These are phyloP conservation scores for Dyspetes luteomarginatus DNA, from an alignment of 2,888 invertebrate genomes.

Conservation along the genomic window DNA sequence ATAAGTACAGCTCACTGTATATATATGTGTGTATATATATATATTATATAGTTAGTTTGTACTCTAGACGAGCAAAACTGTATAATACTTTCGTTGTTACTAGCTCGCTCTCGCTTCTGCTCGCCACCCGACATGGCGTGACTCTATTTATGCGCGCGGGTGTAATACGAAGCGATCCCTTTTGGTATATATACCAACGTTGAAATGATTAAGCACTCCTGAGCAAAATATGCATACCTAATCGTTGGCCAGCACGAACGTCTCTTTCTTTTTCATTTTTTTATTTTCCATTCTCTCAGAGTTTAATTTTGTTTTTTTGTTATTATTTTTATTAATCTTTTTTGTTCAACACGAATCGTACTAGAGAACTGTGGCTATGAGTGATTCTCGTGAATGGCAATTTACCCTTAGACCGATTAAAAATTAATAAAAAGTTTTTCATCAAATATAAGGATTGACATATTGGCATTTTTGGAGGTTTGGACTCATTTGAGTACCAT, in stretches of 20 bases:
- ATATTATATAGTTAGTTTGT: constrained; percentile 6
- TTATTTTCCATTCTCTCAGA: constrained; percentile 26
- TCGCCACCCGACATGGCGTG: constrained; percentile 58
- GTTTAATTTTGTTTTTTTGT: constrained; percentile 5
- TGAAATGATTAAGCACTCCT: constrained; percentile 69
- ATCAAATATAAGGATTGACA: no score
- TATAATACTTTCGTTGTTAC: background rate
- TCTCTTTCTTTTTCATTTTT: constrained; percentile 27
- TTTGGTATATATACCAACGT: constrained; percentile 62
- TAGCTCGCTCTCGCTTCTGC: constrained; percentile 27
- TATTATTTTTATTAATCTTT: constrained; percentile 2
- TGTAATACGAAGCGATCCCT: constrained; percentile 67
- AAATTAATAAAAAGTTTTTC: no score
- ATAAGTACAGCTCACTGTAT: constrained; percentile 23
- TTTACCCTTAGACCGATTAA: no score
- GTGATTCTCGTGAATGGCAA: constrained; percentile 26
- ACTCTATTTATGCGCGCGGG: constrained; percentile 66
- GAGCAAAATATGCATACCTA: constrained; percentile 68
- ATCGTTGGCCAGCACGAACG: constrained; percentile 63
- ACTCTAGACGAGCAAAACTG: constrained; percentile 10
- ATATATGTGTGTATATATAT: constrained; percentile 12
- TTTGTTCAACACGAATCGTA: constrained; percentile 19
- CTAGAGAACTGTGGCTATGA: background rate
- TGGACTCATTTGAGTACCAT: background rate
- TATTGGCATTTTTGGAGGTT: background rate